Evolutionary conservation across 2,113 vertebrate species (phyloP), one percentile per base, ranked within the genome.

Genomic region (Egretta garzetta): DNA sequence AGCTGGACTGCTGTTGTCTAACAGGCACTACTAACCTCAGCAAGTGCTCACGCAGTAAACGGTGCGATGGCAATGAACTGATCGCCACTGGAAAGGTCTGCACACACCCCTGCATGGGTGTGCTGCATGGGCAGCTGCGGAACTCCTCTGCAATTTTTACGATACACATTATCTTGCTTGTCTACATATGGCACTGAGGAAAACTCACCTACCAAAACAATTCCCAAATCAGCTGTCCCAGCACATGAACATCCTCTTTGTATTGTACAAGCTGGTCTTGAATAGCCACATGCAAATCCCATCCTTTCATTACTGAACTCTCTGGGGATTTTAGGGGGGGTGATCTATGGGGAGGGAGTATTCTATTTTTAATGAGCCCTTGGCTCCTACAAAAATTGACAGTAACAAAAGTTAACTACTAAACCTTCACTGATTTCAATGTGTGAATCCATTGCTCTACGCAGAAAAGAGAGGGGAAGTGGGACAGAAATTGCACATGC

Each of bases 11-110:
- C 45, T 56, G 23, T 4, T 72, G 63, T 35, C 75, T n/a, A 60
- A 39, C 45, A 56, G 53, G 45, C 52, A 60, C 35, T 53, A 66
- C 3, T 17, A 35, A 21, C 55, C 3, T 0, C 35, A 56, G 49
- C 1, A 0, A 67, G 41, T 3, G 24, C 41, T 60, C 32, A 24
- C 0, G 1, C 4, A 0, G 45, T 58, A 35, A 45, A 27, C 1
- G 3, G 27, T 12, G 24, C 14, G 30, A 26, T 20, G 23, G 45
- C 22, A n/a, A 33, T 12, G n/a, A 64, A 32, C 7, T 53, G 50
- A 33, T 30, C 1, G 0, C 49, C 50, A 35, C n/a, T 1, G 2
- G 18, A 71, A 68, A 60, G n/a, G 32, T 30, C 58, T n/a, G 33
- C 1, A 3, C 59, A 39, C 53, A 32, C 24, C 72, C 9, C 33